phyloP scores from a whole-genome alignment of 2,113 vertebrate species.

The Cinclus mexicanus region DNA sequence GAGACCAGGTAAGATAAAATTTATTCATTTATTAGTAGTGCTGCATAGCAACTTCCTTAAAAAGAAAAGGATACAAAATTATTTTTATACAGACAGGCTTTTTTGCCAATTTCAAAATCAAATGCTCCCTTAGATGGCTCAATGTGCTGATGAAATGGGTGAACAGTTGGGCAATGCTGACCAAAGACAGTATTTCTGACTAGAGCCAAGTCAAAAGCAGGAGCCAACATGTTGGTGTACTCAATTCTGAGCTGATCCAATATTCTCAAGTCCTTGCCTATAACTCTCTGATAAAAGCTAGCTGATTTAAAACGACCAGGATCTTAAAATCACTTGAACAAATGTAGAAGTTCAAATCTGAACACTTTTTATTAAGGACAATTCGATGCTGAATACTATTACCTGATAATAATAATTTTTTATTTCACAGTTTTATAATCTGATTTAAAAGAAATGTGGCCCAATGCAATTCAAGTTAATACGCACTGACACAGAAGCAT shows the following conservation, averaged over 20 bases:
- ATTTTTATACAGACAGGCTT: not conserved
- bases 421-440: not conserved
- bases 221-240: not conserved
- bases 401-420: not conserved
- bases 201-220: not conserved
- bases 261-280: not conserved
- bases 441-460: not conserved
- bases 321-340: not conserved
- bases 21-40: not conserved
- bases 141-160: not conserved
- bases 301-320: not conserved
- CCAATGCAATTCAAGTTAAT: not conserved
- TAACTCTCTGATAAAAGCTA: not conserved
- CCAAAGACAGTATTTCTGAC: not conserved
- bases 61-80: not conserved
- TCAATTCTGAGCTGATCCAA: not conserved
- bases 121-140: not conserved
- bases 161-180: not conserved
- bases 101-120: not conserved
- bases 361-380: not conserved
- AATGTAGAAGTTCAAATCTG: not conserved
- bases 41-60: not conserved
- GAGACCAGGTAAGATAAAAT: not conserved
- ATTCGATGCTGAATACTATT: not conserved
- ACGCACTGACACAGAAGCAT: not conserved